phyloP scores from a whole-genome alignment of 2,888 invertebrate genomes.

The Polymixis flavicincta region DNA sequence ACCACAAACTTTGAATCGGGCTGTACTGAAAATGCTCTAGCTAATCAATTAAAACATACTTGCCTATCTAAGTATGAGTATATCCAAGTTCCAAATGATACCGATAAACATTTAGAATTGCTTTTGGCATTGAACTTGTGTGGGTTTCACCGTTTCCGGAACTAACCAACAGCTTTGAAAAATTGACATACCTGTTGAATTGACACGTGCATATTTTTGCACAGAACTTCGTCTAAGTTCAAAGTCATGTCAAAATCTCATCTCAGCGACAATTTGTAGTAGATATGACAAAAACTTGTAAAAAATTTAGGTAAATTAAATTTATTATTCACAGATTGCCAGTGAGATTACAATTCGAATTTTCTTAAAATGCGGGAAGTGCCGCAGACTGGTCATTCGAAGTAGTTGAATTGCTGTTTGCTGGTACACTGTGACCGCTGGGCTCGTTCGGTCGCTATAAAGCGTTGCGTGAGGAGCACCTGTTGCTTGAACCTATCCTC shows the following conservation, averaged over 20 bases:
- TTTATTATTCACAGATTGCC: neutral
- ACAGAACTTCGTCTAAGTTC: neutral
- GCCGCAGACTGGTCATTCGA: neutral
- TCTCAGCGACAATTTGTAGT: neutral
- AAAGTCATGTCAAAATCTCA: neutral
- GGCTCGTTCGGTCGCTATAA: neutral
- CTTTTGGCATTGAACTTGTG: neutral
- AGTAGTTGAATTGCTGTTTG: slow-evolving; percentile 34
- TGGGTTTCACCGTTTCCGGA: neutral
- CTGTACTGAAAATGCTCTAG: neutral
- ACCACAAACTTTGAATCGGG: no score
- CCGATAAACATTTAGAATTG: neutral
- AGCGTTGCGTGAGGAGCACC: slow-evolving; percentile 46
- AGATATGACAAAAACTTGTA: neutral
- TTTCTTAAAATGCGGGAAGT: neutral
- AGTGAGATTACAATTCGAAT: neutral
- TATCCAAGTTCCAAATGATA: neutral
- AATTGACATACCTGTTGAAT: neutral
- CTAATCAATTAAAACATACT: neutral
- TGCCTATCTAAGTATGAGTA: neutral
- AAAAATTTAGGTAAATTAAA: neutral
- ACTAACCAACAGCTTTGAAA: neutral
- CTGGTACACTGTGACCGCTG: slow-evolving; percentile 12
- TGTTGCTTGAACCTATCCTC: slow-evolving; percentile 39
- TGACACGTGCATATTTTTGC: neutral